A percentile compares a stretch with the other conserved stretches of the same genome.
These are phyloP conservation scores for Dexiosoma caninum DNA, from an alignment of 2,888 invertebrate species.

Conservation along the genomic window DNA sequence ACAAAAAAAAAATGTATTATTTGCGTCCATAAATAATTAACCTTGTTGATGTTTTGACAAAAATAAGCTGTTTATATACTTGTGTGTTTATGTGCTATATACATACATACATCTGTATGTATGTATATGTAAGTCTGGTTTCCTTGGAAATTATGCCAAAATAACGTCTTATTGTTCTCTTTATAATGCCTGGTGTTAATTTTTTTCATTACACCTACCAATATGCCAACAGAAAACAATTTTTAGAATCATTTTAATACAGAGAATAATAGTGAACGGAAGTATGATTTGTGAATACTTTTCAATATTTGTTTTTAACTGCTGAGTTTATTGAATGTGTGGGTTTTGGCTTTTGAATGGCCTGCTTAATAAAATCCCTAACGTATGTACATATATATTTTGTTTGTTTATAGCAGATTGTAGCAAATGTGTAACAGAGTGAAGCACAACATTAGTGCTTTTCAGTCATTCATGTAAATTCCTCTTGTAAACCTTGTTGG, in stretches of 20 bases:
- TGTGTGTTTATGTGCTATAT: neutral
- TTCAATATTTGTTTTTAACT: conserved; percentile 16
- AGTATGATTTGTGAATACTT: conserved; percentile 8
- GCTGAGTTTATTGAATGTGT: conserved; percentile 9
- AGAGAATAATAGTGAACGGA: neutral
- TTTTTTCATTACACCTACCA: conserved; percentile 14
- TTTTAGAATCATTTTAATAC: conserved; percentile 21
- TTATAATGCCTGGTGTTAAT: neutral
- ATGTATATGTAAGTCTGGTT: neutral
- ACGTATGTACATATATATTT: too few species aligned
- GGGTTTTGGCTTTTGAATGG: conserved; percentile 25
- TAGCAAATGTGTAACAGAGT: neutral
- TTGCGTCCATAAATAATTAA: too few species aligned
- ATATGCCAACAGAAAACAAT: conserved; percentile 31
- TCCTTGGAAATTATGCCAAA: neutral
- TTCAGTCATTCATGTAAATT: too few species aligned
- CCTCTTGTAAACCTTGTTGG: too few species aligned
- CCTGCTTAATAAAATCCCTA: conserved; percentile 25
- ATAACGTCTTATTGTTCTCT: neutral
- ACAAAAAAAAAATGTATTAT: too few species aligned
- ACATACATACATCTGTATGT: neutral
- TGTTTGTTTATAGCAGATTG: too few species aligned
- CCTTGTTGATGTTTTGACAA: neutral
- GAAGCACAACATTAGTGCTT: neutral
- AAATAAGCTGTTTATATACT: too few species aligned